phyloP scores from a whole-genome alignment of 1,140 invertebrate species.

The Macrostomum lignano region DNA sequence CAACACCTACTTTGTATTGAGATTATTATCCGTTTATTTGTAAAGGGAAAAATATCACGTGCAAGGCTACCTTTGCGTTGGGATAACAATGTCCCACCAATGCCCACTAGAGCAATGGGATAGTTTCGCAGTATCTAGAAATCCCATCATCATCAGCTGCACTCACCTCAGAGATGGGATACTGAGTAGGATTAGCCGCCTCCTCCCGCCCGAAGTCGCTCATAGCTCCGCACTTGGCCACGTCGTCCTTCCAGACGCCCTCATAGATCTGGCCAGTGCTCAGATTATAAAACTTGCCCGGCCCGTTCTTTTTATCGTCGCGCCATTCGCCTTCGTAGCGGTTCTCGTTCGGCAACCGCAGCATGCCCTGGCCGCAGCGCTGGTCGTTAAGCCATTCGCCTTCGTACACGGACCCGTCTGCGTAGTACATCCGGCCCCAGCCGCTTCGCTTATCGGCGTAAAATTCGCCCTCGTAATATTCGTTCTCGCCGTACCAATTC shows the following conservation, averaged over 20 bases:
- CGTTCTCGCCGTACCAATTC: constrained; percentile 19
- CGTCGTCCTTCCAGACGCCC: constrained; percentile 27
- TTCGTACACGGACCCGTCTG: constrained; percentile 27
- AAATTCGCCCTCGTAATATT: constrained; percentile 29
- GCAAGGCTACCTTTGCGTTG: no score
- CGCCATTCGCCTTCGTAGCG: constrained; percentile 28
- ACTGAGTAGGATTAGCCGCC: constrained; percentile 22
- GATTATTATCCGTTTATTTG: no score
- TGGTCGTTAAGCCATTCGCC: constrained; percentile 29
- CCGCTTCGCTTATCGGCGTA: constrained; percentile 25
- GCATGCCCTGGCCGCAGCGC: constrained; percentile 25
- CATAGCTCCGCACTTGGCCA: constrained; percentile 26
- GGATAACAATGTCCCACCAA: no score
- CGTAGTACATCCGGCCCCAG: constrained; percentile 28
- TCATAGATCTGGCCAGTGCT: constrained; percentile 25
- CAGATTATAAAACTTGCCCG: constrained; percentile 27
- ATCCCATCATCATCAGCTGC: no score
- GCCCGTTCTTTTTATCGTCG: constrained; percentile 26
- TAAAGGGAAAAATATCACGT: no score
- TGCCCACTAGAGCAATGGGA: no score
- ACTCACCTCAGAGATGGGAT: no score
- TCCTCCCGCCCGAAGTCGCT: constrained; percentile 22
- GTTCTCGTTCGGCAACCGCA: no score
- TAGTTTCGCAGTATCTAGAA: no score
- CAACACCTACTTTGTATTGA: no score